Percentiles rank a stretch among this genome's conserved stretches.
These are phyloP conservation scores for Spea hammondii DNA, from an alignment of 2,797 vertebrate species.

Conservation along the genomic window DNA sequence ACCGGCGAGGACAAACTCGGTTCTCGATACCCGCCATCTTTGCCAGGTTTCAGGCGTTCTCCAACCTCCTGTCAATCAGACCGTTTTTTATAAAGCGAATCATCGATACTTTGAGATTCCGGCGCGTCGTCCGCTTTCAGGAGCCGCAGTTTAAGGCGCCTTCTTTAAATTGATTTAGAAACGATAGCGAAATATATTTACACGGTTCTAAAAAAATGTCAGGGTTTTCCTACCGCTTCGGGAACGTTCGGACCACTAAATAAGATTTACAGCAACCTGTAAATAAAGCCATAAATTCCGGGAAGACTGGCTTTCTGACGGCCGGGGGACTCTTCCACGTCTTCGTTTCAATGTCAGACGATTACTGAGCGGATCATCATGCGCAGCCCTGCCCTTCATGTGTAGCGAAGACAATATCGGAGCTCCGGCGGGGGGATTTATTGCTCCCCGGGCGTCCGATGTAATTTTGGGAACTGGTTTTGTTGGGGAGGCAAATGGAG, in stretches of 20 bases:
- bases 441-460: constrained; percentile 23
- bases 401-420: constrained; percentile 28
- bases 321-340: not conserved
- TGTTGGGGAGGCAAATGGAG: constrained; percentile 28
- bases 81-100: too few species aligned
- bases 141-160: too few species aligned
- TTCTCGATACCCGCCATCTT: too few species aligned
- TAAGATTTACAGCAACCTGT: constrained; percentile 3
- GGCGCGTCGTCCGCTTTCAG: too few species aligned
- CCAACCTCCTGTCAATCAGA: too few species aligned
- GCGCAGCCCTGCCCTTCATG: constrained; percentile 12
- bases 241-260: not conserved
- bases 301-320: not conserved
- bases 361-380: constrained; percentile 15
- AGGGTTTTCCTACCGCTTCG: not conserved
- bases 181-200: too few species aligned
- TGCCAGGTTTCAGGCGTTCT: too few species aligned
- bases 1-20: too few species aligned
- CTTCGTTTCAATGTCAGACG: not conserved
- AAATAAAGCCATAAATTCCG: constrained; percentile 8
- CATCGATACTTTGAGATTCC: too few species aligned
- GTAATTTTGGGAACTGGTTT: constrained; percentile 26
- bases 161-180: too few species aligned
- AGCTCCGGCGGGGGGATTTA: constrained; percentile 2
- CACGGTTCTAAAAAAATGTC: not conserved